Base-by-base conservation (phyloP, 2,888 invertebrate species). In the Drosophila merina region DNA sequence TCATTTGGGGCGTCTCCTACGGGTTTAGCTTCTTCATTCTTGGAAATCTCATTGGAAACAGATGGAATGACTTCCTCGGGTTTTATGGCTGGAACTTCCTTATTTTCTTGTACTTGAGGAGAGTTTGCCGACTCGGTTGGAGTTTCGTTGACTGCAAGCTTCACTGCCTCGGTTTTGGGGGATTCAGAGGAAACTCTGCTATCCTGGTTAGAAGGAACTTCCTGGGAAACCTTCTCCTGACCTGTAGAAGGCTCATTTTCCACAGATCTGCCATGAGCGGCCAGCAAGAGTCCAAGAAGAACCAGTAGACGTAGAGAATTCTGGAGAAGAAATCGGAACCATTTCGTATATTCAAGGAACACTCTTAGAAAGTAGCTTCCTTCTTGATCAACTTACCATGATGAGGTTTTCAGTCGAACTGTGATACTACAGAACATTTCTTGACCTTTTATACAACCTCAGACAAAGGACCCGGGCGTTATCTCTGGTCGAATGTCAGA, bases 381-480 rank as follows among this genome's bases (percentile, higher is more conserved):
- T 6, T 0, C 20, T 20, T 12, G 25, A 6, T 1, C 26, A 52
- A 78, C 81, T 84, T 78, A 82, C 81, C 86, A 82, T 82, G 42
- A 64, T 77, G 71, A 75, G 33, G 31, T 40, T 59, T 70, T 64
- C 72, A 79, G 79, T 75, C 56, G 84, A 64, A 82, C 86, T 82
- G 76, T 86, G 71, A 51, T 47, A 64, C 25, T 47, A 26, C 57
- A 33, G 14, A 28, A 0, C 30, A 14, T 26, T 7, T 8, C 9
- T 4, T 47, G 40, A 56, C 62, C 77, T 64, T 82, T 76, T 82
- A 82, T 82, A 83, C 76, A 38, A 9, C 0, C 4, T 12, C n/a
- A 52, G 48, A 66, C 66, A 57, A 62, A 60, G 57, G 49, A 70
- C 49, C 38, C 33, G 0, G 33, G 44, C 5, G 57, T 64, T 67